Evolutionary conservation across 1,140 invertebrate species (phyloP), one percentile per base, ranked within the genome.

Genomic region (Spodoptera litura): DNA sequence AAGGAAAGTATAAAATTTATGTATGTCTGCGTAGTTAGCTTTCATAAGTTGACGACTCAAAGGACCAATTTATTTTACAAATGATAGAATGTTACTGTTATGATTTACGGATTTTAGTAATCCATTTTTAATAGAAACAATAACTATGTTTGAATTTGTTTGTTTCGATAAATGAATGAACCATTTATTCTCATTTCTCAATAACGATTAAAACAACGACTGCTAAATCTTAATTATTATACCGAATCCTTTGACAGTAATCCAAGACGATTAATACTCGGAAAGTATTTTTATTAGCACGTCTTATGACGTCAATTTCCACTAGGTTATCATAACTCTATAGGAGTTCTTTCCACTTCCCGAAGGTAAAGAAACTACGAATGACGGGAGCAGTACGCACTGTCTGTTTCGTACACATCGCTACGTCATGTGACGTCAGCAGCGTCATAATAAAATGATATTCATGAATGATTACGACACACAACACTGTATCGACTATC

Each of bases 291-390:
- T 75, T 74, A 74, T 61, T 61, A 53, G 52, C 12, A 52, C 78
- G 72, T 85, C 82, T 85, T 84, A 83, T 86, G 85, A 89, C 85
- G 91, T 93, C 89, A 93, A 83, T 85, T 88, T 87, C 35, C 66
- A 92, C 88, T 73, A 91, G 88, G 90, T 66, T 73, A 35, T 13
- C 88, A 93, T 87, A 79, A 81, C 44, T 15, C n/a, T 11, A n/a
- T 1, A 82, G 83, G 86, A 82, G 79, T 27, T 71, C 27, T 25
- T 35, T 4, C 52, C 55, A 35, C 25, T 31, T 35, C 35, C 10
- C 15, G 52, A 68, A 20, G 64, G 64, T 68, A 27, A 44, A 44
- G 25, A 59, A 59, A 59, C 56, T 59, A 56, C 13, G 56, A 27
- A 44, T 44, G 61, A 44, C 35, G 13, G 35, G 35, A 56, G 20